These are phyloP conservation scores for Sebastes taczanowskii DNA, from an alignment of 2,797 vertebrate species.

Conservation along the genomic window DNA sequence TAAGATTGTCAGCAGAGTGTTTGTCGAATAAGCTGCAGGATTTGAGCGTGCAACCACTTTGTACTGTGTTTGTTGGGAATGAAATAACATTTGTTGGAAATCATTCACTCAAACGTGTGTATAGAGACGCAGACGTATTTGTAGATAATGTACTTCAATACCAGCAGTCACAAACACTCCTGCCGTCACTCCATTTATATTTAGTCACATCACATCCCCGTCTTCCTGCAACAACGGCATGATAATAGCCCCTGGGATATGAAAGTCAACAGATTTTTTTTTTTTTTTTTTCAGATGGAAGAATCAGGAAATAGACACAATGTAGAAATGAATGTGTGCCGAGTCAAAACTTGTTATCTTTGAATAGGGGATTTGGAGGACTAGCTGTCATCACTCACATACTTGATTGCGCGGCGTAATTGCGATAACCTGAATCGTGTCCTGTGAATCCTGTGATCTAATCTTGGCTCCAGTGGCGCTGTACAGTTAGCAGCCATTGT, in stretches of 20 bases:
- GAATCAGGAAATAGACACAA: slow-evolving; percentile 28
- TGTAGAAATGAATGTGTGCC: neutral
- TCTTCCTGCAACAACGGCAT: slow-evolving; percentile 22
- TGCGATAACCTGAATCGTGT: slow-evolving; percentile 27
- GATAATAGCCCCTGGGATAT: slow-evolving; percentile 33
- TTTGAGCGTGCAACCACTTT: neutral
- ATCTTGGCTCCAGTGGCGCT: slow-evolving; percentile 39
- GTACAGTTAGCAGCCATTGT: slow-evolving; percentile 46
- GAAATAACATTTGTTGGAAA: neutral
- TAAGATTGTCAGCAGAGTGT: neutral
- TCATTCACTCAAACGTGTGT: neutral
- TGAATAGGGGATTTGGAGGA: slow-evolving; percentile 27
- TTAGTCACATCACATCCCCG: slow-evolving; percentile 29
- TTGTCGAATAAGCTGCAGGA: neutral
- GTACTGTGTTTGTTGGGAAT: neutral
- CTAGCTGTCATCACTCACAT: neutral
- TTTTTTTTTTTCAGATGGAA: neutral
- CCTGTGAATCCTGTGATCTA: slow-evolving; percentile 38
- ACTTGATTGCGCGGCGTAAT: slow-evolving; percentile 26
- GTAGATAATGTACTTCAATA: neutral
- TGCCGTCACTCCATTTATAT: slow-evolving; percentile 37
- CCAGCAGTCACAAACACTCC: slow-evolving; percentile 2
- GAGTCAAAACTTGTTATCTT: slow-evolving; percentile 35
- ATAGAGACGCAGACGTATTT: neutral
- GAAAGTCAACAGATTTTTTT: slow-evolving; percentile 37